These are phyloP conservation scores for Crypturellus tataupa DNA, from an alignment of 2,797 vertebrate species.

Conservation along the genomic window DNA sequence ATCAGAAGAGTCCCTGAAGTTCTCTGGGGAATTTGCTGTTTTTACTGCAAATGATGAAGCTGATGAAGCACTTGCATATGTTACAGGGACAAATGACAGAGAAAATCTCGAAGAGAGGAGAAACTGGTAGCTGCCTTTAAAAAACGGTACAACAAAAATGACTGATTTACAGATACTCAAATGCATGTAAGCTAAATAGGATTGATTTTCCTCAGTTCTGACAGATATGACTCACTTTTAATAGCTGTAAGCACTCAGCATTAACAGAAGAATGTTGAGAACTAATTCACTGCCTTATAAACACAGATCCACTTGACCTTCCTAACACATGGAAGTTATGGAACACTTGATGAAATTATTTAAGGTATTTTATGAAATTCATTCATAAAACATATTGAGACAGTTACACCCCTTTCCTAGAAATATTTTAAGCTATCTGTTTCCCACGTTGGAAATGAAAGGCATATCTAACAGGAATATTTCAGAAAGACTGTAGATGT, in stretches of 20 bases:
- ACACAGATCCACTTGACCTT: background rate
- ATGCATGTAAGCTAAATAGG: background rate
- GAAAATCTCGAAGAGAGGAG: background rate
- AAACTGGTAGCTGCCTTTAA: background rate
- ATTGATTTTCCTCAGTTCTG: background rate
- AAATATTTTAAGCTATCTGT: background rate
- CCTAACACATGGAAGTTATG: background rate
- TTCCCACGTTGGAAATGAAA: background rate
- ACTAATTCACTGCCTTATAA: background rate
- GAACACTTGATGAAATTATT: background rate
- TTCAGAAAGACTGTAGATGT: background rate
- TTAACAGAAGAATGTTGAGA: background rate
- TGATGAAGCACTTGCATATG: background rate
- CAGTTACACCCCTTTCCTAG: background rate
- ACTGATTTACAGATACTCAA: background rate
- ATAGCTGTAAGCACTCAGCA: background rate
- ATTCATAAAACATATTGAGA: background rate
- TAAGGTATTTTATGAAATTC: background rate
- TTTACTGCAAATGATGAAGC: too few species aligned
- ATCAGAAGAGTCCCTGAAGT: background rate
- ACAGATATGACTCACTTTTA: background rate
- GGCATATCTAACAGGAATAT: background rate
- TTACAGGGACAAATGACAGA: background rate
- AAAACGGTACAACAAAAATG: background rate
- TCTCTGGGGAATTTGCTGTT: background rate